Conservation (phyloP, 2,888 invertebrate species). For the Lumbricus terrestris region DNA sequence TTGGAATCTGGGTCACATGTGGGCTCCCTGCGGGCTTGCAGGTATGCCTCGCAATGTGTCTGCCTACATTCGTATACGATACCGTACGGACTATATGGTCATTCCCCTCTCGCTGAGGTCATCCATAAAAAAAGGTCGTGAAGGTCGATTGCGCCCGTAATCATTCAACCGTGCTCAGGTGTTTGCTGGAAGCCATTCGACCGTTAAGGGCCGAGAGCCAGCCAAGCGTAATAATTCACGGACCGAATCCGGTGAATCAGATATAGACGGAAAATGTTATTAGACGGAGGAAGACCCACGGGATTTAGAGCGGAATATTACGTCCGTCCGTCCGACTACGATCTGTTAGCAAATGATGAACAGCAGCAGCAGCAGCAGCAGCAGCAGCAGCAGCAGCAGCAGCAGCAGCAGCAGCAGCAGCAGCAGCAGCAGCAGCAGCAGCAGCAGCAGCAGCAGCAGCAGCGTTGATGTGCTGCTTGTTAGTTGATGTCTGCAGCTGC, state of each 20-base stretch:
- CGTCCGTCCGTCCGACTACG: not conserved
- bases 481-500: not conserved
- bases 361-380: too few relatives aligned
- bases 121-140: not conserved
- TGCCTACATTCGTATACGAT: too few relatives aligned
- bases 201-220: not conserved
- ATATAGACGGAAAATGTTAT: not conserved
- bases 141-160: not conserved
- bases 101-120: not conserved
- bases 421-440: too few relatives aligned
- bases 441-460: too few relatives aligned
- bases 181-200: not conserved
- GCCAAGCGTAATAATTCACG: not conserved
- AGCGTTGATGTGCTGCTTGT: too few relatives aligned
- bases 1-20: too few relatives aligned
- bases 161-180: not conserved
- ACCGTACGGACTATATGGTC: not conserved
- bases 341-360: not conserved
- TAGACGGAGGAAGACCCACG: not conserved
- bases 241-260: not conserved
- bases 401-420: too few relatives aligned
- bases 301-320: not conserved
- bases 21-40: too few relatives aligned
- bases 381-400: too few relatives aligned
- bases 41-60: too few relatives aligned